phyloP scores from a whole-genome alignment of 2,888 invertebrate species.

The Phalera bucephala region DNA sequence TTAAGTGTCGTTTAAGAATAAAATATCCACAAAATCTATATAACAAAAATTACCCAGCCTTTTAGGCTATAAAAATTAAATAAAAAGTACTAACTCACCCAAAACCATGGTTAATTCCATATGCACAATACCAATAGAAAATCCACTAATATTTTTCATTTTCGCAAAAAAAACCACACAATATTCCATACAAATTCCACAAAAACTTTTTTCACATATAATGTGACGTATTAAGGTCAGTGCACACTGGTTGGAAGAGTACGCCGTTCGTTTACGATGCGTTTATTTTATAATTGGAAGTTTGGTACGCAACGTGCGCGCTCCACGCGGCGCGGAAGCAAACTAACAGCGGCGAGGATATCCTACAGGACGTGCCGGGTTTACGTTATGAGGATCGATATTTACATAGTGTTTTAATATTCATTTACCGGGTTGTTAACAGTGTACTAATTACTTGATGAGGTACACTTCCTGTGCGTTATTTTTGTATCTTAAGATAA shows the following conservation, averaged over 20 bases:
- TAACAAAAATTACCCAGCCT: too few relatives aligned
- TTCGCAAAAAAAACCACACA: conserved; percentile 9
- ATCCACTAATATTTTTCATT: background rate
- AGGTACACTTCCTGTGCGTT: conserved; percentile 1
- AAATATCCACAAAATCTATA: too few relatives aligned
- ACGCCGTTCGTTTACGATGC: conserved; percentile 39
- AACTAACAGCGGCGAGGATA: conserved; percentile 70
- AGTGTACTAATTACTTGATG: conserved; percentile 36
- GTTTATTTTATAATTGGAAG: conserved; percentile 56
- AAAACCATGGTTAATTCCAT: background rate
- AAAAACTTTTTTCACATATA: conserved; percentile 5
- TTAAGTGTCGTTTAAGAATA: too few relatives aligned
- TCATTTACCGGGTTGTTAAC: conserved; percentile 50
- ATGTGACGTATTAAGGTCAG: conserved; percentile 27
- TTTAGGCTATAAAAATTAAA: too few relatives aligned
- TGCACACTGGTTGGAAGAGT: conserved; percentile 37
- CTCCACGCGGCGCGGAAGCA: conserved; percentile 67
- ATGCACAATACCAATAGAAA: background rate
- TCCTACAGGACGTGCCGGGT: conserved; percentile 75
- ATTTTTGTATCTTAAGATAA: too few relatives aligned
- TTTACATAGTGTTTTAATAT: conserved; percentile 79
- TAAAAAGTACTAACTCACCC: too few relatives aligned
- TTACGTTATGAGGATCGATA: conserved; percentile 76
- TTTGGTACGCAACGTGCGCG: conserved; percentile 64
- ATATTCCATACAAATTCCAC: conserved; percentile 8